These are phyloP conservation scores for Schizaphis graminum DNA, from an alignment of 2,888 invertebrate species.

Conservation along the genomic window DNA sequence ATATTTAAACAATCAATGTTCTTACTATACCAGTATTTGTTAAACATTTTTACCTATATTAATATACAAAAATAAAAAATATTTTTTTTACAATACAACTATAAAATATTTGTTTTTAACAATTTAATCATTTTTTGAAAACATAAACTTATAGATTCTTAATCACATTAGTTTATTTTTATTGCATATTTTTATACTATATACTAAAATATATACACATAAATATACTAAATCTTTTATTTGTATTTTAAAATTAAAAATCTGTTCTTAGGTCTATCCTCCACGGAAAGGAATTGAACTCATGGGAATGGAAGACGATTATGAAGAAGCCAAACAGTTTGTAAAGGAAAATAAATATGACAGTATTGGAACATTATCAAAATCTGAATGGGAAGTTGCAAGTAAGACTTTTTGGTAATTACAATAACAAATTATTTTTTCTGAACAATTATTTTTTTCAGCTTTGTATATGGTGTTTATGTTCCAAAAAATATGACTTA, in stretches of 20 bases:
- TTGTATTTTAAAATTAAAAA: conserved; percentile 29
- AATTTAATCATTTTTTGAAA: no score
- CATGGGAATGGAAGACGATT: conserved; percentile 77
- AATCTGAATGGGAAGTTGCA: conserved; percentile 93
- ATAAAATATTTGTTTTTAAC: no score
- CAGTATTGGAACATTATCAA: conserved; percentile 85
- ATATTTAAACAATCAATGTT: no score
- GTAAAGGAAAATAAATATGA: conserved; percentile 72
- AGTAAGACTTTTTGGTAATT: conserved; percentile 76
- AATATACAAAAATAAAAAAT: neutral
- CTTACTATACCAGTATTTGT: neutral
- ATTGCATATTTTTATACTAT: no score
- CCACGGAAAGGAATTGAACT: conserved; percentile 74
- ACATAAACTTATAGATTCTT: no score
- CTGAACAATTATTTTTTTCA: conserved; percentile 72
- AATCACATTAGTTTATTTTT: no score
- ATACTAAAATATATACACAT: no score
- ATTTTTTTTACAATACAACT: neutral
- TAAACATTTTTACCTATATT: neutral
- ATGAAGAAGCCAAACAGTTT: conserved; percentile 80
- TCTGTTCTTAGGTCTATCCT: conserved; percentile 77
- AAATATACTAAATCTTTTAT: no score
- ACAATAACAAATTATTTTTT: conserved; percentile 15
- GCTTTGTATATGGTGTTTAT: conserved; percentile 87
- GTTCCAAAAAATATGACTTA: conserved; percentile 78